Base-by-base conservation (phyloP, 37 sponge, comb jelly and placozoan genomes). In the Oscarella lobularis region DNA sequence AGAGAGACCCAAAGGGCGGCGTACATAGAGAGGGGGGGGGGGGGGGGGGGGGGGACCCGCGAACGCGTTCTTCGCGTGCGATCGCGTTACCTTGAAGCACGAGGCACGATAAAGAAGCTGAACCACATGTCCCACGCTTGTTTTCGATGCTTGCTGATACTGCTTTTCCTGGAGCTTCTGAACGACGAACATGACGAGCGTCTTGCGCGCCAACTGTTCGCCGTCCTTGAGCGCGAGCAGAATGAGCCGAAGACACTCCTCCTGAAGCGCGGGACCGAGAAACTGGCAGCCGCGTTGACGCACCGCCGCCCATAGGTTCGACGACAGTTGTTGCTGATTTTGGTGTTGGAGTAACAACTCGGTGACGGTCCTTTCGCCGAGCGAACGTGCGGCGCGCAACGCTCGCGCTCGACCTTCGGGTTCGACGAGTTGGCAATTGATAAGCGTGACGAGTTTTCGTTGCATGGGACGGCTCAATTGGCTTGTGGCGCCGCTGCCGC, bases 81-180 rank as follows among this genome's bases (percentile, higher is more conserved):
- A n/a, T n/a, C n/a, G n/a, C n/a, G n/a, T n/a, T n/a, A 96, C 98
- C 79, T 92, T 92, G 81, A 96, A 96, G 54, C 98, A 96, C 3
- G 94, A 90, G 39, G 98, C 93, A 1, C 98, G 75, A 39, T 92
- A 96, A 29, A 96, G 82, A 33, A 96, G 82, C 84, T 96, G 98
- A 1, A 96, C 98, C n/a, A 96, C 98, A 79, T 96, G 98, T 32
- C 98, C 98, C 37, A 96, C 88, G 77, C 82, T 88, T 38, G 98
- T 96, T 80, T 89, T 92, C 72, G 90, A 89, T 34, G 94, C 98
- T 74, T 83, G 80, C 0, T 83, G 90, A 66, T 85, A 96, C 65
- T 94, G 86, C 2, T 66, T 76, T 70, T 82, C 86, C 69, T 79
- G 75, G 31, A 87, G 81, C 76, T 84, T 88, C 72, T 85, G 84